Evolutionary conservation across 2,888 invertebrate genomes (phyloP), one percentile per base, ranked within the genome.

Genomic region (Leptarthrus brevirostris): DNA sequence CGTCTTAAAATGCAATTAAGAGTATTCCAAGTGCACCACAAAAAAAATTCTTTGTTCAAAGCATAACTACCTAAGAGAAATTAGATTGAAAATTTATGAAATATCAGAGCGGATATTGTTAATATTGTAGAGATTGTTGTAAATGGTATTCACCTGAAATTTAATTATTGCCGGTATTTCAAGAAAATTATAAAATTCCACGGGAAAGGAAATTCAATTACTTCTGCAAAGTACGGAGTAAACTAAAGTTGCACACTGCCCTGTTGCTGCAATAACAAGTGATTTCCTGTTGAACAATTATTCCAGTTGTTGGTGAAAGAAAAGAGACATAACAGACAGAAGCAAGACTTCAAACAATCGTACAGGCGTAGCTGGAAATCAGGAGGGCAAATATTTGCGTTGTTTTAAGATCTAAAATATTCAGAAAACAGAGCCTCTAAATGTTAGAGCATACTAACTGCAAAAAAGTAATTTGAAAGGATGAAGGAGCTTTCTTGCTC

Each of bases 321-420:
- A 30, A 12, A 0, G 3, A 12, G 3, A 40, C 6, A 12, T 6
- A 40, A 6, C 6, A 12, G 40, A 40, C 8, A 40, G 12, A n/a
- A 12, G 12, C 3, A 52, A 20, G 5, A 52, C 52, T 52, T 20
- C 47, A 66, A 49, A 47, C 20, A 66, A 22, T 49, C 49, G 47
- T 49, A n/a, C 10, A 49, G 30, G 66, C 16, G 20, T 30, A 64
- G 36, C 12, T 22, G 40, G 64, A 66, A 66, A 66, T 66, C 24
- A 16, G 26, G 18, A 49, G 24, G 30, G 66, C 49, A 66, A 66
- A 66, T 66, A 66, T 66, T 66, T 66, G 30, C 24, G 30, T 66
- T 66, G 49, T 66, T 66, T 66, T 66, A 49, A 49, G 14, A 66
- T 20, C 30, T 47, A 66, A 44, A 66, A 66, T n/a, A 66, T 66